Base-by-base conservation (phyloP, 2,888 invertebrate species). In the Masnerella sp. region DNA sequence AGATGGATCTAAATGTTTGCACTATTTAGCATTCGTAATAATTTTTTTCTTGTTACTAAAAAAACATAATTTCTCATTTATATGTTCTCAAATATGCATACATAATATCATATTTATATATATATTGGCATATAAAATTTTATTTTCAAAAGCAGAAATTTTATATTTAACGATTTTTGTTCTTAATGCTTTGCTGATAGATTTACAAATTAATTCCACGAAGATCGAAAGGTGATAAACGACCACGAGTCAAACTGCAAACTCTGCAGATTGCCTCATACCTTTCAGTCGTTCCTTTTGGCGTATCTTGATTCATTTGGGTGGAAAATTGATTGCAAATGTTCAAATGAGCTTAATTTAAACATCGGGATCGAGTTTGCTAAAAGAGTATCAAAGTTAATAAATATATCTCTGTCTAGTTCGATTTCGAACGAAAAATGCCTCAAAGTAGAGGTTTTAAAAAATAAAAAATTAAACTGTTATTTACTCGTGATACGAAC, bases 211-310 rank as follows among this genome's bases (percentile, higher is more conserved):
- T 54, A 61, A 62, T 54, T 61, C 18, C 40, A 40, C 30, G 32
- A 11, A 61, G 11, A 59, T 47, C 20, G 32, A 14, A 61, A 69
- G 61, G 47, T 40, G 61, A 69, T 61, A 54, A 69, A 69, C 42
- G 65, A 65, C 54, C 65, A 45, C 54, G 68, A 51, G 38, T 36
- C 18, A 43, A 52, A 59, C 59, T 59, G 30, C 52, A n/a, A 68
- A 52, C 42, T 52, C 30, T 12, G 3, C 38, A 40, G 12, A 14
- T 22, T 56, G 49, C 38, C 45, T 45, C 17, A 12, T 18, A 38
- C 30, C 52, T 59, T 22, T 59, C 34, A 34, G 28, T 36, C 12
- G 14, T 30, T 45, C 38, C 52, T 59, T 30, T 40, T 52, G 30
- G 9, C 36, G 25, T 17, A n/a, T 8, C 12, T 49, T 12, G 34